Conservation (phyloP, 2,113 vertebrate genomes). For the Eulacestoma nigropectus region DNA sequence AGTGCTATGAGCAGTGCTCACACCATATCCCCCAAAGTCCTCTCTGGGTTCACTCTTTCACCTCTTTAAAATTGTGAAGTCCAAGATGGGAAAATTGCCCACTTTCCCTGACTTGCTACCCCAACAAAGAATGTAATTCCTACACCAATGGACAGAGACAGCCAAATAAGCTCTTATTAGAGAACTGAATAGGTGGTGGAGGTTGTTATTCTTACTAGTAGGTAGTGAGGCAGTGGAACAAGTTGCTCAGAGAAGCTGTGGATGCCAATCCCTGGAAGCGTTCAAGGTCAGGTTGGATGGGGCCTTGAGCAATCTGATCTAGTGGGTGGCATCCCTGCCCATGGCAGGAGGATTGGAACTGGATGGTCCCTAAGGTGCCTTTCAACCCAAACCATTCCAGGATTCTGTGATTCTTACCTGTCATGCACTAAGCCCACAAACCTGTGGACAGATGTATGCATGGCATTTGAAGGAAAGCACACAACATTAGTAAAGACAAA, state of each 20-base stretch:
- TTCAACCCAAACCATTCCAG: not conserved
- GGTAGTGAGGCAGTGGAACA: not conserved
- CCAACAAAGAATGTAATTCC: not conserved
- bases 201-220: not conserved
- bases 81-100: not conserved
- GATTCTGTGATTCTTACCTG: not conserved
- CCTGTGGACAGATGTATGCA: not conserved
- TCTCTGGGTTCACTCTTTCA: not conserved
- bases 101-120: not conserved
- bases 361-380: not conserved
- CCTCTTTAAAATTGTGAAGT: accelerated
- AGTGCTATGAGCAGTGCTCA: not conserved
- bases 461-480: not conserved
- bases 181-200: not conserved
- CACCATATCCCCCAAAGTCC: not conserved
- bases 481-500: not conserved
- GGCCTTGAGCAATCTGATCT: not conserved
- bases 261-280: not conserved
- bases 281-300: not conserved
- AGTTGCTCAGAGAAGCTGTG: not conserved
- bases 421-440: not conserved
- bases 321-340: not conserved
- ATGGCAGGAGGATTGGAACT: not conserved
- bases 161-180: not conserved
- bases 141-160: not conserved